A percentile compares a stretch with the other conserved stretches of the same genome.
Evolutionary conservation across 1,140 invertebrate species (phyloP).

Genomic region (Sipha flava): DNA sequence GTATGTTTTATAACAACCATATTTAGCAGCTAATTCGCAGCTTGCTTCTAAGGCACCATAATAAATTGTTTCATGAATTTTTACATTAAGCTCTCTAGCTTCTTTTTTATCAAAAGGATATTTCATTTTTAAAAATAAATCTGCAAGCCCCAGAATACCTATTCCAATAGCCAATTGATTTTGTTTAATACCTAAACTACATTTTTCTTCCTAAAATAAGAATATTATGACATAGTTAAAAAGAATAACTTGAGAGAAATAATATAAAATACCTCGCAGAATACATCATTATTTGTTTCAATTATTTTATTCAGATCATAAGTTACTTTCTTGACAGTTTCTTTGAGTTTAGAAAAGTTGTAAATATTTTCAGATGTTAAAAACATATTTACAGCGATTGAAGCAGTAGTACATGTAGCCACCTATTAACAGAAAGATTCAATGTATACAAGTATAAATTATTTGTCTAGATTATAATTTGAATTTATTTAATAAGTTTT

Average conservation of each 20-base stretch:
- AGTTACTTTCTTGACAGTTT: constrained; percentile 81
- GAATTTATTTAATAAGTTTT: too few species aligned
- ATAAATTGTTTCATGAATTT: constrained; percentile 98
- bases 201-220: constrained; percentile 15
- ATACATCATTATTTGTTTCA: constrained; percentile 92
- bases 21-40: constrained; percentile 82
- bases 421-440: constrained; percentile 46
- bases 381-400: constrained; percentile 95
- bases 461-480: too few species aligned
- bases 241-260: neutral
- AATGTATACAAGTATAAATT: neutral
- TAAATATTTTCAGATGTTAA: constrained; percentile 69
- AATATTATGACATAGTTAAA: neutral
- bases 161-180: constrained; percentile 92
- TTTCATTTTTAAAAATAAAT: constrained; percentile 91
- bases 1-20: constrained; percentile 87
- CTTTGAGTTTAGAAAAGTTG: constrained; percentile 82
- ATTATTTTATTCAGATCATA: constrained; percentile 96
- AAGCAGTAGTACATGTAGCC: constrained; percentile 97
- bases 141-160: constrained; percentile 93
- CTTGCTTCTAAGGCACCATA: constrained; percentile 91
- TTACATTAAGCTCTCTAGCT: constrained; percentile 79
- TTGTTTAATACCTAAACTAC: constrained; percentile 72
- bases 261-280: constrained; percentile 62
- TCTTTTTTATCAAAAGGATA: constrained; percentile 82